These are phyloP conservation scores for Penaeus japonicus DNA, from an alignment of 1,140 invertebrate genomes.

Conservation along the genomic window DNA sequence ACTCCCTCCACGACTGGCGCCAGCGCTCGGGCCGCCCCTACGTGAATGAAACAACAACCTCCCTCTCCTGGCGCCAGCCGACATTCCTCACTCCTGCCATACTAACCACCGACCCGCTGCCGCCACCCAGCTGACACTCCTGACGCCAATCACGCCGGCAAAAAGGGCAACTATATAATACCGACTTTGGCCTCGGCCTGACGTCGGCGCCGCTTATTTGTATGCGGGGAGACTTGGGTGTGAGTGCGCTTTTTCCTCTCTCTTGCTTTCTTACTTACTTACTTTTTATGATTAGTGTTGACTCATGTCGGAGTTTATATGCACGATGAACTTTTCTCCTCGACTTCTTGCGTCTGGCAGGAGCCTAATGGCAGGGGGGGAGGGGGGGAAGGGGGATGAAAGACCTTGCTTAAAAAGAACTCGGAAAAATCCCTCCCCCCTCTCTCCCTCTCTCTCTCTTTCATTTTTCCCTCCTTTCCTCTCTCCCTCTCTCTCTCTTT, in stretches of 20 bases:
- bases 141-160: conserved; percentile 7
- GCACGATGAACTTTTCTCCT: neutral
- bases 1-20: conserved; percentile 37
- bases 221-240: neutral
- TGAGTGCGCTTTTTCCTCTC: no score
- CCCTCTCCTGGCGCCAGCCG: conserved; percentile 37
- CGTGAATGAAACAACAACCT: conserved; percentile 53
- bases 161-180: conserved; percentile 1
- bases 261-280: no score
- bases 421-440: no score
- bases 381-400: neutral
- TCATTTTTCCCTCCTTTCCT: no score
- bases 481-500: no score
- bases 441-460: no score
- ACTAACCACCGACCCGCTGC: neutral
- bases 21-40: conserved; percentile 48
- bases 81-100: conserved; percentile 4
- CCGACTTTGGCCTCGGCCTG: neutral
- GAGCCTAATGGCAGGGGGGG: neutral
- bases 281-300: no score
- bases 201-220: neutral
- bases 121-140: neutral
- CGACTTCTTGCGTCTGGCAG: neutral
- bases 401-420: neutral
- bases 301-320: no score